Evolutionary conservation across 2,113 vertebrate species (phyloP).

Genomic region (Oreochromis tanganicae): DNA sequence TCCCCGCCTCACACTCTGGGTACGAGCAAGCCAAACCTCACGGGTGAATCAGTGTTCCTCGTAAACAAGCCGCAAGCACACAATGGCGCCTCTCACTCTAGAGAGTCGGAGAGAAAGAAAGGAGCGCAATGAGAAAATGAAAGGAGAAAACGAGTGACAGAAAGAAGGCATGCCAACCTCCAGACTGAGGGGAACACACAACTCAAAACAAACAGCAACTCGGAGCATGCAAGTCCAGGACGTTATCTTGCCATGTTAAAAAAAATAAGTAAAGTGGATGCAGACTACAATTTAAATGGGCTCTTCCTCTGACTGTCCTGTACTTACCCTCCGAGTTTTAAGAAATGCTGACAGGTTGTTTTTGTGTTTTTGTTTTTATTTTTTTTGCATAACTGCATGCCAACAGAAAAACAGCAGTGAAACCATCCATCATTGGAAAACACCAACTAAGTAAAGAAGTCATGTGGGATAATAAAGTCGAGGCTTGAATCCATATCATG

Average conservation of each 20-base stretch:
- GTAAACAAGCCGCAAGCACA: constrained; percentile 68
- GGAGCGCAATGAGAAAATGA: constrained; percentile 14
- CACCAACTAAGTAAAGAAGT: neutral
- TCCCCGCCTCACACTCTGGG: neutral
- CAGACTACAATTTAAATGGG: neutral
- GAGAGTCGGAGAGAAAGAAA: constrained; percentile 19
- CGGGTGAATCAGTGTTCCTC: constrained; percentile 66
- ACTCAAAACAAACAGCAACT: neutral
- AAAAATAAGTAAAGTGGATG: neutral
- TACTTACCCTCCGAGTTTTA: neutral
- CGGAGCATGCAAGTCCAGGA: neutral
- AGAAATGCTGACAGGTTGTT: neutral
- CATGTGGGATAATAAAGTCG: neutral
- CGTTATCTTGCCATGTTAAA: neutral
- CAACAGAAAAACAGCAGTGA: neutral
- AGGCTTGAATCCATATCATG: neutral
- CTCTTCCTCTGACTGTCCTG: neutral
- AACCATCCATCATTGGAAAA: neutral
- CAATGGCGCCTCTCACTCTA: constrained; percentile 64
- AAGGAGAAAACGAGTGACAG: neutral
- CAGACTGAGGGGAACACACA: neutral
- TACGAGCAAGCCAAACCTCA: constrained; percentile 59
- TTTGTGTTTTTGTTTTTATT: neutral
- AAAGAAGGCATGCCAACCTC: neutral
- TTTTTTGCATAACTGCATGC: neutral